Evolutionary conservation across 2,888 invertebrate species (phyloP).

Genomic region (Drosophila neoperkinsi): DNA sequence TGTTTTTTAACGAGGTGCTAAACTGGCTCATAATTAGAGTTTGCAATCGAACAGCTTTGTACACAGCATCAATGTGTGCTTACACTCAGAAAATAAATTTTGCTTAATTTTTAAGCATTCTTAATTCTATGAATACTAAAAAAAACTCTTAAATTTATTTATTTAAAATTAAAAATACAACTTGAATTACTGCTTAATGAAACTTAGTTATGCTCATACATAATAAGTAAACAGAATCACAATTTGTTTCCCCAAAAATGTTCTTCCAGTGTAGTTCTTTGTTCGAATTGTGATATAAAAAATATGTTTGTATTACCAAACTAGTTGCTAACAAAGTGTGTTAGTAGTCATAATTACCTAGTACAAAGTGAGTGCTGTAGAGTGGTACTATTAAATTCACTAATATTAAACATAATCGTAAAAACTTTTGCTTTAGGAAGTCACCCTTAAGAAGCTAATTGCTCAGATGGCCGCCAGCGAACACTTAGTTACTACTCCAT

Average conservation of each 20-base stretch:
- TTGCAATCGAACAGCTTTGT: slow-evolving; percentile 2
- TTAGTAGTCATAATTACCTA: slow-evolving; percentile 33
- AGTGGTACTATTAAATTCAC: slow-evolving; percentile 19
- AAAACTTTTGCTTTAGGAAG: slow-evolving; percentile 64
- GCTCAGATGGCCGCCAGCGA: slow-evolving; percentile 49
- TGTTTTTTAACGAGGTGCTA: slow-evolving; percentile 43
- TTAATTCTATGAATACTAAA: not conserved
- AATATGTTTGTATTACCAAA: slow-evolving; percentile 14
- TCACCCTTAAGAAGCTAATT: slow-evolving; percentile 61
- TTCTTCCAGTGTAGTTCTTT: slow-evolving; percentile 39
- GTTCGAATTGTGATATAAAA: slow-evolving; percentile 41
- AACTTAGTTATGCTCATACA: not conserved
- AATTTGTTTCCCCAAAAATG: not conserved
- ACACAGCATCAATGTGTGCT: slow-evolving; percentile 1
- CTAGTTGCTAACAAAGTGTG: slow-evolving; percentile 40
- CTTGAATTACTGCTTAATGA: not conserved
- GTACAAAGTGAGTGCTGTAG: slow-evolving; percentile 35
- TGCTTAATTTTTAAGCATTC: not conserved
- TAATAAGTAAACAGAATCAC: not conserved
- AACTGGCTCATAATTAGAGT: slow-evolving; percentile 21
- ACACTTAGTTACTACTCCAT: slow-evolving; percentile 28
- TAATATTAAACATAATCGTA: slow-evolving; percentile 27
- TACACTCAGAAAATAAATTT: slow-evolving; percentile 15
- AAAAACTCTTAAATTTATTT: not conserved
- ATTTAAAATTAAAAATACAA: not conserved